Conservation (phyloP, 2,797 vertebrate genomes). For the Spinus olivaceus region DNA sequence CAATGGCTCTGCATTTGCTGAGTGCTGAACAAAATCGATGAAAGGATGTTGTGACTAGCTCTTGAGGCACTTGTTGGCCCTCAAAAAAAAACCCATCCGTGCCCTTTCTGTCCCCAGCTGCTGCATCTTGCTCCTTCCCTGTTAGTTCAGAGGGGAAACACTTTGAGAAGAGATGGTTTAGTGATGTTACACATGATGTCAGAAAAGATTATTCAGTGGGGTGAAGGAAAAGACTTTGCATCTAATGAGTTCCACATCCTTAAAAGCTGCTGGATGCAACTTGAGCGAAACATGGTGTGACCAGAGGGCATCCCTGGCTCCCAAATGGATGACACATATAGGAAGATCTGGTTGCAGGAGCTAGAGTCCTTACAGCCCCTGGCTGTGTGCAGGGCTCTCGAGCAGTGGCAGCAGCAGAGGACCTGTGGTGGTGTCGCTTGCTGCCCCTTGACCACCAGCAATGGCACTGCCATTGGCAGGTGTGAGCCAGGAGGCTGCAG, state of each 20-base stretch:
- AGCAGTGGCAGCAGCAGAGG: neutral
- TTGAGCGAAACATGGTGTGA: fast-evolving
- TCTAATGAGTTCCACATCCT: neutral
- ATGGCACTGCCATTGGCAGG: neutral
- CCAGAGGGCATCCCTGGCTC: neutral
- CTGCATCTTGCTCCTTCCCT: neutral
- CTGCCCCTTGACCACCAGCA: neutral
- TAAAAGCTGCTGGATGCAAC: neutral
- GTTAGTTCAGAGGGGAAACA: neutral
- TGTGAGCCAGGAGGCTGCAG: neutral
- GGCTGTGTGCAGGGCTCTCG: neutral
- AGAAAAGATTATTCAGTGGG: neutral
- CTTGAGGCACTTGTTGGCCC: neutral
- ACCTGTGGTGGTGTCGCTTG: fast-evolving
- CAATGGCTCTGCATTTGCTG: conserved; percentile 34
- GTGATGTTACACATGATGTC: neutral
- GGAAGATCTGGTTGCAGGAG: neutral
- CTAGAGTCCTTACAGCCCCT: fast-evolving
- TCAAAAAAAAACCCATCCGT: neutral
- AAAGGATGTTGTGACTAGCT: conserved; percentile 22
- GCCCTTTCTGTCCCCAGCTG: neutral
- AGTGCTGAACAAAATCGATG: neutral
- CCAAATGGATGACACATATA: neutral
- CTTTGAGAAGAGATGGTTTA: neutral
- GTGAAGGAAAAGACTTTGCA: neutral